Evolutionary conservation across 1,140 invertebrate species (phyloP).

Genomic region (Caligus rogercresseyi): DNA sequence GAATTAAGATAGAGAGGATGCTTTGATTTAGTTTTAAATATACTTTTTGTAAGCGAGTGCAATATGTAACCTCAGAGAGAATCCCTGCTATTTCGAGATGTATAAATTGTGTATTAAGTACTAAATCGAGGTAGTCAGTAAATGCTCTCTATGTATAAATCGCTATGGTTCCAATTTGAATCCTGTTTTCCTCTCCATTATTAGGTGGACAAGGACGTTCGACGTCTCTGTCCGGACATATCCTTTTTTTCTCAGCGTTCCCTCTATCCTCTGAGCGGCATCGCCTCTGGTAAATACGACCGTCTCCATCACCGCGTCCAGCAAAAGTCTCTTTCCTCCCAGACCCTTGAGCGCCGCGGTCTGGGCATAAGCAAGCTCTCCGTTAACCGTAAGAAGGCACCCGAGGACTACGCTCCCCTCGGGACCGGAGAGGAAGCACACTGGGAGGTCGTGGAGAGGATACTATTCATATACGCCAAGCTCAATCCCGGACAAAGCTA

Average conservation of each 20-base stretch:
- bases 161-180: background rate
- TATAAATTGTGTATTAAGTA: no score
- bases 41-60: no score
- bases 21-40: no score
- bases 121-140: no score
- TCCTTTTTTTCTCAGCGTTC: conserved; percentile 89
- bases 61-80: no score
- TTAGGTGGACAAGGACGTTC: conserved; percentile 93
- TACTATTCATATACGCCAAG: conserved; percentile 92
- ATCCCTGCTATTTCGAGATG: no score
- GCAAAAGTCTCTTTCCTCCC: conserved; percentile 19
- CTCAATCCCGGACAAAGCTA: conserved; percentile 93
- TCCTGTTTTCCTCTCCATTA: conserved; percentile 27
- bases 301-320: conserved; percentile 16
- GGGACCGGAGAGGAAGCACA: conserved; percentile 67
- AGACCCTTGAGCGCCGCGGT: conserved; percentile 11
- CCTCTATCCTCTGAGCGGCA: conserved; percentile 55
- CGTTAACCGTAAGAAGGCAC: conserved; percentile 39
- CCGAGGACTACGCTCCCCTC: conserved; percentile 58
- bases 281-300: conserved; percentile 31
- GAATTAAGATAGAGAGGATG: no score
- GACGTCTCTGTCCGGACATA: conserved; percentile 81
- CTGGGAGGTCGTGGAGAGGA: conserved; percentile 92
- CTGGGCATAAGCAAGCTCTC: conserved; percentile 51
- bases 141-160: no score